Percentiles rank a stretch among this genome's conserved stretches.
Evolutionary conservation across 2,888 invertebrate genomes (phyloP).

Genomic region (Epinotia demarniana): DNA sequence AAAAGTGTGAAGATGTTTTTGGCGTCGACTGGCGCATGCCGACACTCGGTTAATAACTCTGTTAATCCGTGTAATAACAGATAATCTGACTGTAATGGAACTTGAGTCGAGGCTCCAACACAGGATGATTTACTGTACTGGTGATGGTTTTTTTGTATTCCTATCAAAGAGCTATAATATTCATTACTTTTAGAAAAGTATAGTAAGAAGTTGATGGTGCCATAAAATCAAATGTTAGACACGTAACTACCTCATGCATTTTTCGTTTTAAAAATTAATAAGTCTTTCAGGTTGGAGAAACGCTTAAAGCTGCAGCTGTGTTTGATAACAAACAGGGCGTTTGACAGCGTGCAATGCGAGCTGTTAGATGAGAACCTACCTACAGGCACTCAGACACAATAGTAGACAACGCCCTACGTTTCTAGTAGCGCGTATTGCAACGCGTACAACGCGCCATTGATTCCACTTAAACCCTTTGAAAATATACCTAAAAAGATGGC

Average conservation of each 20-base stretch:
- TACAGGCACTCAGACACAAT: too few species aligned
- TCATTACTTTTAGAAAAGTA: neutral
- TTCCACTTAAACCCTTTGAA: too few species aligned
- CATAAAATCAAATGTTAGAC: neutral
- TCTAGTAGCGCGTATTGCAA: too few species aligned
- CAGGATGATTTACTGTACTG: conserved; percentile 3
- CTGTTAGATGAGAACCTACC: too few species aligned
- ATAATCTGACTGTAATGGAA: conserved; percentile 41
- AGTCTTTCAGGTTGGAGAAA: too few species aligned
- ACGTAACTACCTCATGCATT: neutral
- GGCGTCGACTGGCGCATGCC: neutral
- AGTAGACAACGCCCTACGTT: too few species aligned
- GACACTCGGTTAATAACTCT: conserved; percentile 34
- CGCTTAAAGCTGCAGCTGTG: too few species aligned
- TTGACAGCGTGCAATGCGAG: too few species aligned
- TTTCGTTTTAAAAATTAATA: too few species aligned
- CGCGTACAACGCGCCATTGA: too few species aligned
- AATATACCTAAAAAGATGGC: too few species aligned
- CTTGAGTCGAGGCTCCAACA: conserved; percentile 14
- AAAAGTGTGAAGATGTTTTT: neutral
- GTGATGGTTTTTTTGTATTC: neutral
- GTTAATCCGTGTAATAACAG: conserved; percentile 39
- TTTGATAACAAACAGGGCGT: too few species aligned
- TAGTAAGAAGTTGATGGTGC: neutral
- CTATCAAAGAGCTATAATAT: neutral